These are phyloP conservation scores for Ceriagrion tenellum DNA, from an alignment of 2,888 invertebrate genomes.

Conservation along the genomic window DNA sequence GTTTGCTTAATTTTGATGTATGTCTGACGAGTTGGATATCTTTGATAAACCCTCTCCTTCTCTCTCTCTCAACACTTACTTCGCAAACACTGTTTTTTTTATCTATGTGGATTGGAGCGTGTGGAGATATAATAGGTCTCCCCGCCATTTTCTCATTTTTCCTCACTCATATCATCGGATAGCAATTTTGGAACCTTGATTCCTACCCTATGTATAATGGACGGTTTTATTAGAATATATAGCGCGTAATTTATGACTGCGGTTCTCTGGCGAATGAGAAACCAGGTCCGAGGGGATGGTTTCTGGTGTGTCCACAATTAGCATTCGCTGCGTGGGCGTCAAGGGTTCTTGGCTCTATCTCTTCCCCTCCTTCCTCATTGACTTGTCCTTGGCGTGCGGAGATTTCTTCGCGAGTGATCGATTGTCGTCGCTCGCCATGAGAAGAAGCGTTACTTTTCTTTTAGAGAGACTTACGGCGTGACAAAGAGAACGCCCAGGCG, in stretches of 20 bases:
- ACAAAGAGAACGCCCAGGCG: background rate
- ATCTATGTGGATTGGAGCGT: too few species aligned
- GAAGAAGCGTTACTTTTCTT: conserved; percentile 22
- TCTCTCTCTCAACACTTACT: too few species aligned
- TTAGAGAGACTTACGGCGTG: conserved; percentile 24
- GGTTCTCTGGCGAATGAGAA: background rate
- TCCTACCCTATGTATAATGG: too few species aligned
- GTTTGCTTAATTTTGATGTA: too few species aligned
- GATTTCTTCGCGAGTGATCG: conserved; percentile 17
- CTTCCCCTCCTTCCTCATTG: background rate
- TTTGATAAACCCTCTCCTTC: too few species aligned
- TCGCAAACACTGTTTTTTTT: too few species aligned
- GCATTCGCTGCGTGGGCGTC: conserved; percentile 6
- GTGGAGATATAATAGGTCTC: too few species aligned
- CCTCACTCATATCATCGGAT: too few species aligned
- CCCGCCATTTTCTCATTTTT: too few species aligned
- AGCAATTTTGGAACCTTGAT: too few species aligned
- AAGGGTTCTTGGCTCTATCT: background rate
- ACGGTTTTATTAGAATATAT: background rate
- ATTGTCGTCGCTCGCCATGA: background rate
- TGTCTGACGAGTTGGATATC: too few species aligned
- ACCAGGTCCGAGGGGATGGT: background rate
- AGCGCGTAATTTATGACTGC: background rate
- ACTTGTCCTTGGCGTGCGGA: conserved; percentile 21
- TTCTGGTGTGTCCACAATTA: conserved; percentile 36